phyloP scores from a whole-genome alignment of 2,888 invertebrate species.

The Bombylius major region DNA sequence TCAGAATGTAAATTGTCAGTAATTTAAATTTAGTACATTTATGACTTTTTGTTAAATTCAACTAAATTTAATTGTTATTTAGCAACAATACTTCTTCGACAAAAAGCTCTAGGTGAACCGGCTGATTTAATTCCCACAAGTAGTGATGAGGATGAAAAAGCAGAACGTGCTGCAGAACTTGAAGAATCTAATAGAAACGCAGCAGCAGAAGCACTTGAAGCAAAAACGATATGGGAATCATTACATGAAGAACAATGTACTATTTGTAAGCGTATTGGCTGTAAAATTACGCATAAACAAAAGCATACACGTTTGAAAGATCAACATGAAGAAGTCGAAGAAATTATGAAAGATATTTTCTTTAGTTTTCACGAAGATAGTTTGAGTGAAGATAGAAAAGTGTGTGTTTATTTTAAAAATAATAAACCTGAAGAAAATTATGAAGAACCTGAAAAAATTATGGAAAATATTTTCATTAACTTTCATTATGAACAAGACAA shows the following conservation, averaged over 20 bases:
- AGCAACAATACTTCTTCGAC: slow-evolving; percentile 28
- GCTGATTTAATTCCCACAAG: slow-evolving; percentile 22
- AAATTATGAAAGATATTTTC: not conserved
- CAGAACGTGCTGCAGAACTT: no score
- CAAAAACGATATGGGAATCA: not conserved
- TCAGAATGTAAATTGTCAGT: slow-evolving; percentile 31
- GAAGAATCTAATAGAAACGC: not conserved
- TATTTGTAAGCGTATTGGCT: not conserved
- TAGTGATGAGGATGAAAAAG: slow-evolving; percentile 26
- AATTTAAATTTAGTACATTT: not conserved
- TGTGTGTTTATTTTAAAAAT: no score
- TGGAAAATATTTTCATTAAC: not conserved
- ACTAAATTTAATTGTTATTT: not conserved
- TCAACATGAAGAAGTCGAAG: not conserved
- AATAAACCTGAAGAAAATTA: no score
- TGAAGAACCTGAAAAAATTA: not conserved
- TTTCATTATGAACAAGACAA: not conserved
- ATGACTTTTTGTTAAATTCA: not conserved
- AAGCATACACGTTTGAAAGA: not conserved
- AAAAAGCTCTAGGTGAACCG: slow-evolving; percentile 22
- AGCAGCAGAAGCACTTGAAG: not conserved
- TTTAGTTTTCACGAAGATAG: not conserved
- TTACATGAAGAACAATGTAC: not conserved
- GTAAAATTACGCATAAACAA: not conserved
- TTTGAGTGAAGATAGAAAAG: not conserved